Conservation (phyloP, 2,113 vertebrate species). For the Penelope pileata region DNA sequence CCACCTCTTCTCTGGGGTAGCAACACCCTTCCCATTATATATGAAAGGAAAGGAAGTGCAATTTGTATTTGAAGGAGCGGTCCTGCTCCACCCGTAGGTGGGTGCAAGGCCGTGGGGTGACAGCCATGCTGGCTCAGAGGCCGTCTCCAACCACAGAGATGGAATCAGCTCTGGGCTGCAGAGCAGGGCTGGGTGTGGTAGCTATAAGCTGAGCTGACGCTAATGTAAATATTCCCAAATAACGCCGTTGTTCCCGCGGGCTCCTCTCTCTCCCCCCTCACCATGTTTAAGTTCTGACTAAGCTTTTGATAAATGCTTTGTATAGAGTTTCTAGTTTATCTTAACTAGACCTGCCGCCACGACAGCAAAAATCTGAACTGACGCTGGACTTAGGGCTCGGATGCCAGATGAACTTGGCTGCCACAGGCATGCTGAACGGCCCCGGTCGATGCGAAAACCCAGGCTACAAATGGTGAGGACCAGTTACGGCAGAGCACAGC, state of each 20-base stretch:
- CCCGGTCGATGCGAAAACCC: neutral
- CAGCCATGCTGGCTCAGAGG: neutral
- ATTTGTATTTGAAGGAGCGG: neutral
- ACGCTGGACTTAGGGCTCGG: neutral
- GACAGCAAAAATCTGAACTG: conserved; percentile 29
- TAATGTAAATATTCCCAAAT: conserved; percentile 26
- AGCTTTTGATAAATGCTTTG: conserved; percentile 61
- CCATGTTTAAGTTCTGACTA: conserved; percentile 25
- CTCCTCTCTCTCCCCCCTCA: neutral
- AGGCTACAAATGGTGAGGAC: neutral
- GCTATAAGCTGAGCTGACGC: neutral
- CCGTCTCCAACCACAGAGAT: neutral
- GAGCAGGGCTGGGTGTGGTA: neutral
- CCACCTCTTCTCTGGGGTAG: neutral
- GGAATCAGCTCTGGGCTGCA: neutral
- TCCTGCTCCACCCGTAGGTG: neutral
- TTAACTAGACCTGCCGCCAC: conserved; percentile 31
- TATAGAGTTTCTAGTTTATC: conserved; percentile 25
- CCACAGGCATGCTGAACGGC: neutral
- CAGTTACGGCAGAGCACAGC: neutral
- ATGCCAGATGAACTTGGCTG: conserved; percentile 23
- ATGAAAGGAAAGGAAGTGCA: neutral
- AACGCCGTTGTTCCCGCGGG: neutral
- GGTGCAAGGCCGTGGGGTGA: too few relatives aligned
- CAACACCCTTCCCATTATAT: neutral